Evolutionary conservation across 2,797 vertebrate species (phyloP).

Genomic region (Remorina albescens): DNA sequence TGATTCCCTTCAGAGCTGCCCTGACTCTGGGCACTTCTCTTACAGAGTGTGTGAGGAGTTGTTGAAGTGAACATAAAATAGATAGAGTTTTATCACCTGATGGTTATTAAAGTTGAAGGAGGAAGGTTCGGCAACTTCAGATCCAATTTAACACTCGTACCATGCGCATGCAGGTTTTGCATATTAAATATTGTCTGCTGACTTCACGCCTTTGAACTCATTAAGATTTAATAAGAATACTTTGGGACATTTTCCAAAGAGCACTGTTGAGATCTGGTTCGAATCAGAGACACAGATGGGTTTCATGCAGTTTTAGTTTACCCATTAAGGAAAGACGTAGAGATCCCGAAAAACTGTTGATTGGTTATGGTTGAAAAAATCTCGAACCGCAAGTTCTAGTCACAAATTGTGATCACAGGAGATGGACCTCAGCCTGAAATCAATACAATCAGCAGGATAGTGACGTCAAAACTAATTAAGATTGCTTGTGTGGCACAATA

Average conservation of each 20-base stretch:
- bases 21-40: constrained; percentile 42
- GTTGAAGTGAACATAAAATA: constrained; percentile 40
- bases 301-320: constrained; percentile 28
- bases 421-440: constrained; percentile 64
- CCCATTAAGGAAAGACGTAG: constrained; percentile 23
- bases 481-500: constrained; percentile 73
- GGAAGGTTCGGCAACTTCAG: constrained; percentile 15
- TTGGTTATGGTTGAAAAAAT: constrained; percentile 65
- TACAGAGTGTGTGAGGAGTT: constrained; percentile 43
- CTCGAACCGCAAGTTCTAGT: constrained; percentile 55
- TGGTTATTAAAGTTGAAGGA: constrained; percentile 17
- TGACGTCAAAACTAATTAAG: constrained; percentile 85
- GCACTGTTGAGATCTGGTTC: not conserved
- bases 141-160: constrained; percentile 7
- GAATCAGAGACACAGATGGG: constrained; percentile 17
- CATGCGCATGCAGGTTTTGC: constrained; percentile 1
- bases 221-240: constrained; percentile 3
- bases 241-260: not conserved
- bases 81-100: constrained; percentile 10
- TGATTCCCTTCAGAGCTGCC: constrained; percentile 56
- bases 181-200: constrained; percentile 11
- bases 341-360: constrained; percentile 46
- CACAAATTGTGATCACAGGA: constrained; percentile 71
- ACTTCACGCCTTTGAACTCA: constrained; percentile 28
- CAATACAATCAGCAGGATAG: constrained; percentile 68